Evolutionary conservation across 2,113 vertebrate species (phyloP).

Genomic region (Rynchops niger): DNA sequence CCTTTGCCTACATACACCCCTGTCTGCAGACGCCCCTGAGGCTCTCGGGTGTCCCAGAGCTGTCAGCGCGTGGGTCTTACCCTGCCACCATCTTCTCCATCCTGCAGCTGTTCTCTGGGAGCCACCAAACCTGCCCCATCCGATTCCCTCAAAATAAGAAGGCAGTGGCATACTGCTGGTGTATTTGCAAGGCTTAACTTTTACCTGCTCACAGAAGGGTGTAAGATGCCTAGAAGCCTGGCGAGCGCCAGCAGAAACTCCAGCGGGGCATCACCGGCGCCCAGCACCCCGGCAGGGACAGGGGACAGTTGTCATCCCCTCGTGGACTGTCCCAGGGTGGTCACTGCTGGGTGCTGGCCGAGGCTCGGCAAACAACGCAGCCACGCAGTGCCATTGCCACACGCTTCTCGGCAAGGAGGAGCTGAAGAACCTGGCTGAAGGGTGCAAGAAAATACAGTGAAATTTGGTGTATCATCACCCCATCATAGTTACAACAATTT

Average conservation of each 20-base stretch:
- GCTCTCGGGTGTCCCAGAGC: not conserved
- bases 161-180: rapidly evolving
- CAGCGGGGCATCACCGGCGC: not conserved
- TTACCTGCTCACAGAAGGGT: not conserved
- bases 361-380: rapidly evolving
- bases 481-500: not conserved
- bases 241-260: not conserved
- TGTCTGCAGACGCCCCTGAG: not conserved
- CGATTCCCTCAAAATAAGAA: no score
- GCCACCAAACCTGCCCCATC: not conserved
- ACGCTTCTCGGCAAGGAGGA: not conserved
- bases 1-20: not conserved
- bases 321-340: rapidly evolving
- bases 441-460: not conserved
- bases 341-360: not conserved
- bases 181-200: not conserved
- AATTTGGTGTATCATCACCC: rapidly evolving
- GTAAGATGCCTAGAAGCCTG: not conserved
- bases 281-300: not conserved
- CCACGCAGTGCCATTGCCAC: not conserved
- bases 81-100: not conserved
- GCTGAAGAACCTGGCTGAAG: not conserved
- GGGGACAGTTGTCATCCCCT: not conserved
- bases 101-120: not conserved
- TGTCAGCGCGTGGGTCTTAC: rapidly evolving